These are phyloP conservation scores for Diadumene lineata DNA, from an alignment of 92 coral and sea anemone genomes.

Conservation along the genomic window DNA sequence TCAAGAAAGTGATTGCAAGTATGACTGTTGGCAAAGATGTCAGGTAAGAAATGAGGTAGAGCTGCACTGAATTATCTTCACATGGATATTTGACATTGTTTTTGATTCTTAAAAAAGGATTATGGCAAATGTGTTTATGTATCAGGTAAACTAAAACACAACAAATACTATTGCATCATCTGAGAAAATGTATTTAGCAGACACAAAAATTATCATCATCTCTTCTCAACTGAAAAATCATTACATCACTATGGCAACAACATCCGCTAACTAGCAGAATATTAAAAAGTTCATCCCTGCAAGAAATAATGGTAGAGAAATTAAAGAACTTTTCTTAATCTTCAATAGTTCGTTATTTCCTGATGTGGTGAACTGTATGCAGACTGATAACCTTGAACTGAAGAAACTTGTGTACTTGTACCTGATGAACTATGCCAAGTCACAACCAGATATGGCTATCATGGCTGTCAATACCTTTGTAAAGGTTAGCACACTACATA, in stretches of 20 bases:
- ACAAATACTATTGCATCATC: no score
- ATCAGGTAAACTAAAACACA: no score
- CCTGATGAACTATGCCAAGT: constrained; percentile 98
- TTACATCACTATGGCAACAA: no score
- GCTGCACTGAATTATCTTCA: background rate
- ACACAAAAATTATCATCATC: no score
- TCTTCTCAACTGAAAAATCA: no score
- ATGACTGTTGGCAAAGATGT: constrained; percentile 99
- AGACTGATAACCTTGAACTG: constrained; percentile 94
- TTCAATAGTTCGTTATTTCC: constrained; percentile 83
- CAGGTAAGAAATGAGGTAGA: constrained; percentile 47
- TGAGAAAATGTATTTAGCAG: no score
- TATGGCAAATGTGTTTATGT: no score
- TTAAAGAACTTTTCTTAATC: background rate
- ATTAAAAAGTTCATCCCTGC: background rate
- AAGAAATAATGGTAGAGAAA: no score
- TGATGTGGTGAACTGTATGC: constrained; percentile 99
- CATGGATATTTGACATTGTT: background rate
- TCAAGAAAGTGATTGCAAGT: constrained; percentile 97
- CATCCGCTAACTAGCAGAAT: no score
- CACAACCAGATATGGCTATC: constrained; percentile 99
- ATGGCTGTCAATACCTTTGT: constrained; percentile 99
- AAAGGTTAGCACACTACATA: constrained; percentile 61
- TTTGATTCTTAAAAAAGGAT: no score
- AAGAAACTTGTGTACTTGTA: constrained; percentile 94